Conservation (phyloP, 2,113 vertebrate species). For the Smithornis capensis region DNA sequence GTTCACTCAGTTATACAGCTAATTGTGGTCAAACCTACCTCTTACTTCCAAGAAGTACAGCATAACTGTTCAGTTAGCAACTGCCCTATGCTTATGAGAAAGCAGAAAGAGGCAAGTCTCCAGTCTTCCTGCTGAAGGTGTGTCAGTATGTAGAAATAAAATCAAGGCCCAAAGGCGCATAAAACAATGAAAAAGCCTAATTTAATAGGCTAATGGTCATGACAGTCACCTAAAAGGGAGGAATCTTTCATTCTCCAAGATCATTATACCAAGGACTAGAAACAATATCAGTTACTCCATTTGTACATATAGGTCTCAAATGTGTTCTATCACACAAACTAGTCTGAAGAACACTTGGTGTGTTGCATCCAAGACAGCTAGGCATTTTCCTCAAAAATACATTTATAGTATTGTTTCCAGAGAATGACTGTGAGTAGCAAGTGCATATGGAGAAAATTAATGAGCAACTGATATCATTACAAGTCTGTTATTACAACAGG, state of each 20-base stretch:
- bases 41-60: not conserved
- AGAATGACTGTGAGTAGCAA: not conserved
- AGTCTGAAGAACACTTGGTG: not conserved
- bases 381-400: not conserved
- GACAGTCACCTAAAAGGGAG: not conserved
- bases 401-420: not conserved
- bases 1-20: not conserved
- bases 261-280: not conserved
- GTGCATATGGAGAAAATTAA: not conserved
- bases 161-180: not conserved
- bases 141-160: not conserved
- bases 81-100: not conserved
- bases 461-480: not conserved
- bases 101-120: not conserved
- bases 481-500: not conserved
- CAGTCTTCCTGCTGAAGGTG: not conserved
- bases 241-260: not conserved
- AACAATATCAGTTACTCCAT: not conserved
- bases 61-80: not conserved
- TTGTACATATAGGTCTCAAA: not conserved
- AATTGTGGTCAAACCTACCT: not conserved
- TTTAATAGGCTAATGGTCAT: not conserved
- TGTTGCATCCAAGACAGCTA: not conserved
- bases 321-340: not conserved
- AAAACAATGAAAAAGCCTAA: not conserved